These are phyloP conservation scores for Ischnus inquisitorius DNA, from an alignment of 2,888 invertebrate genomes.

Conservation along the genomic window DNA sequence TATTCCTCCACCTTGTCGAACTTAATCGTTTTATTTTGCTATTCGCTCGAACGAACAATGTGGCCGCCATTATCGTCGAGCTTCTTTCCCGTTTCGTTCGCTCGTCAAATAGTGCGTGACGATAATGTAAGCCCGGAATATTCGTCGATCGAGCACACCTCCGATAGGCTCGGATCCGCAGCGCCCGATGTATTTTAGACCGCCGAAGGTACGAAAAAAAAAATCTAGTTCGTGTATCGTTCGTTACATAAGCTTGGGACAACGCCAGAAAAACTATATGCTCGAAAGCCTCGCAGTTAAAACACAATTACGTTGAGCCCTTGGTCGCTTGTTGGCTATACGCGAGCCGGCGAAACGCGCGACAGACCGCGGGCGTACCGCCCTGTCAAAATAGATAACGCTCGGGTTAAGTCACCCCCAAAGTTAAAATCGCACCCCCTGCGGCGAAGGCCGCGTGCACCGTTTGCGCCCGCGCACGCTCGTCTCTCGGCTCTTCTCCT, in stretches of 20 bases:
- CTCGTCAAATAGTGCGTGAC: conserved; percentile 56
- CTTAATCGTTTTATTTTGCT: conserved; percentile 63
- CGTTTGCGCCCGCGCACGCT: conserved; percentile 58
- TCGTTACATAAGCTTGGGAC: conserved; percentile 13
- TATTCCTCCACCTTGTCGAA: conserved; percentile 5
- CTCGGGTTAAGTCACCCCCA: conserved; percentile 82
- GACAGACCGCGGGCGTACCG: conserved; percentile 83
- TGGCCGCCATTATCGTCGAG: conserved; percentile 36
- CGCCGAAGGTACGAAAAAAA: not conserved
- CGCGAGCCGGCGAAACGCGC: conserved; percentile 47
- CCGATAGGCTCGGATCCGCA: not conserved
- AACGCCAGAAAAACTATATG: conserved; percentile 43
- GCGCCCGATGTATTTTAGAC: not conserved
- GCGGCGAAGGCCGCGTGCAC: conserved; percentile 68
- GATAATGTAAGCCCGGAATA: conserved; percentile 1
- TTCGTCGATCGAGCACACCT: not conserved
- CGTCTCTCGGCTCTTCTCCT: conserved; percentile 37
- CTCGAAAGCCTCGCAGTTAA: conserved; percentile 76
- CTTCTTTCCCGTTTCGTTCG: conserved; percentile 24
- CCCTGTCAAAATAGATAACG: conserved; percentile 85
- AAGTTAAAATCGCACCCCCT: conserved; percentile 83
- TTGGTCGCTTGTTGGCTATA: conserved; percentile 46
- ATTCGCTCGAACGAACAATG: conserved; percentile 64
- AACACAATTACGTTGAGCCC: conserved; percentile 80
- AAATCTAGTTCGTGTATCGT: not conserved